phyloP scores from a whole-genome alignment of 2,888 invertebrate genomes.

The Tipula helvola region DNA sequence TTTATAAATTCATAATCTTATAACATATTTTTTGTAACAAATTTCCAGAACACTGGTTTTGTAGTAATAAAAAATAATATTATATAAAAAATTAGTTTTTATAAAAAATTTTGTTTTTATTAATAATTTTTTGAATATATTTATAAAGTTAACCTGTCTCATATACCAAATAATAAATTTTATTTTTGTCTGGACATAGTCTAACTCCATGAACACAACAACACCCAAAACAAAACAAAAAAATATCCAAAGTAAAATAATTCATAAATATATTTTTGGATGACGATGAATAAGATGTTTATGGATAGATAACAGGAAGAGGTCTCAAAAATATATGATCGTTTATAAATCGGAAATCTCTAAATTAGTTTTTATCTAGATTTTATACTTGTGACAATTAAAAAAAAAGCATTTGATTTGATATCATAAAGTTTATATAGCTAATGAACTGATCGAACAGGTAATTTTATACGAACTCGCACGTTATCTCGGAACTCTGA shows the following conservation, averaged over 20 bases:
- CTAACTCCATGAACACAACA: neutral
- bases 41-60: conserved; percentile 4
- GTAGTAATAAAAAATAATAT: neutral
- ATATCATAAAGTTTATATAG: neutral
- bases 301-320: neutral
- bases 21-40: neutral
- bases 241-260: neutral
- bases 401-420: neutral
- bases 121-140: neutral
- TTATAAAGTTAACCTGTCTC: conserved; percentile 8
- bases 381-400: neutral
- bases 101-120: neutral
- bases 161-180: conserved; percentile 10
- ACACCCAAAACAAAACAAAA: neutral
- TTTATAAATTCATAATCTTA: conserved; percentile 4
- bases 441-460: neutral
- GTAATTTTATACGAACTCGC: neutral
- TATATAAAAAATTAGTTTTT: neutral
- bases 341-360: neutral
- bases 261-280: neutral
- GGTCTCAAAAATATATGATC: neutral
- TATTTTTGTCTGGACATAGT: conserved; percentile 10
- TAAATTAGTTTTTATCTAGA: neutral
- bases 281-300: conserved; percentile 5
- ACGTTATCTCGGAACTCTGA: neutral